Conservation (phyloP, 2,113 vertebrate genomes). For the Microtus pennsylvanicus region DNA sequence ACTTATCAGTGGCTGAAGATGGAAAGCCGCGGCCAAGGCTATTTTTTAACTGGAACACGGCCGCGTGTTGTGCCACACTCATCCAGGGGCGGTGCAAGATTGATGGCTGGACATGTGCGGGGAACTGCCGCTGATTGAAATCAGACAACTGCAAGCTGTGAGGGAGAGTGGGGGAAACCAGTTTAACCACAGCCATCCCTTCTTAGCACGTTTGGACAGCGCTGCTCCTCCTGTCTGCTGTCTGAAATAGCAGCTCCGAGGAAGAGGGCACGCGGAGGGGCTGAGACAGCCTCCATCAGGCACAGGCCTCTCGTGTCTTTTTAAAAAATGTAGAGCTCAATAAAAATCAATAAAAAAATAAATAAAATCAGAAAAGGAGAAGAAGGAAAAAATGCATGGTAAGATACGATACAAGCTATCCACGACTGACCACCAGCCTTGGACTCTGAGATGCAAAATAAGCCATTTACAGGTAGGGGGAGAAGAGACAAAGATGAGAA, state of each 20-base stretch:
- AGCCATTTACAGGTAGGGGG: constrained; percentile 36
- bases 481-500: not conserved
- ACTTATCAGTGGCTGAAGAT: constrained; percentile 84
- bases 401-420: constrained; percentile 64
- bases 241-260: constrained; percentile 76
- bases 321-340: constrained; percentile 9
- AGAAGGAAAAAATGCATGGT: constrained; percentile 29
- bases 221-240: constrained; percentile 80
- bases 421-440: constrained; percentile 44
- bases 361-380: not conserved
- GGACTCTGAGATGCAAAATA: constrained; percentile 10
- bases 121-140: constrained; percentile 91
- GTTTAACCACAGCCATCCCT: constrained; percentile 86
- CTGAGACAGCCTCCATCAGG: constrained; percentile 51
- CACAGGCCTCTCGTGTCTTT: constrained; percentile 51
- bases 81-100: constrained; percentile 88
- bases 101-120: constrained; percentile 91
- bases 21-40: constrained; percentile 78
- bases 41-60: constrained; percentile 89
- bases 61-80: constrained; percentile 88
- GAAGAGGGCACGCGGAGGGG: constrained; percentile 67
- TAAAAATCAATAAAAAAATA: too few relatives aligned
- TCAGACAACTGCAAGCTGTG: constrained; percentile 91
- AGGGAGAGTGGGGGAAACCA: constrained; percentile 87
- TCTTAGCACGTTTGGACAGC: constrained; percentile 81